These are phyloP conservation scores for Halichoeres trimaculatus DNA, from an alignment of 2,113 vertebrate species.

Conservation along the genomic window DNA sequence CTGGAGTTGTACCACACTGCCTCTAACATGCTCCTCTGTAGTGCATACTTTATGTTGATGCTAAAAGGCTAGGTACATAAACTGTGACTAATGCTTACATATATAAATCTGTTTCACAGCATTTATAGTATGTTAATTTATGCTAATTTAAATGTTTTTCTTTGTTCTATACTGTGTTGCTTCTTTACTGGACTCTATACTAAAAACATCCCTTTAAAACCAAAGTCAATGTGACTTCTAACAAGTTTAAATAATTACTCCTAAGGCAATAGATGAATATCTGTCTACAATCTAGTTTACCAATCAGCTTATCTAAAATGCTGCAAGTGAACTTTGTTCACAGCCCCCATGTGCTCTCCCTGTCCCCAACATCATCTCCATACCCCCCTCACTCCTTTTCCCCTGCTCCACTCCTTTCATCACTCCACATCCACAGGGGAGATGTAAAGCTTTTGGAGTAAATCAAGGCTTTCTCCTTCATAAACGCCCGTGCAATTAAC, in stretches of 20 bases:
- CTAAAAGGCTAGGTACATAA: slow-evolving; percentile 5
- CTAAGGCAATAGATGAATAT: slow-evolving; percentile 69
- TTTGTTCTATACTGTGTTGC: background rate
- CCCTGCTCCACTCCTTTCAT: slow-evolving; percentile 66
- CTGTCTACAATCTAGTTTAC: slow-evolving; percentile 66
- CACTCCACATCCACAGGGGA: slow-evolving; percentile 72
- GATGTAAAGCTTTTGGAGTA: slow-evolving; percentile 76
- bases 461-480: slow-evolving; percentile 76
- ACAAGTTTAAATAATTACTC: slow-evolving; percentile 60
- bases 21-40: no score
- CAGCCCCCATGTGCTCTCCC: slow-evolving; percentile 47
- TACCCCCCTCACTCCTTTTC: slow-evolving; percentile 24
- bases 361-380: slow-evolving; percentile 36
- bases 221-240: slow-evolving; percentile 55
- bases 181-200: slow-evolving; percentile 23
- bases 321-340: slow-evolving; percentile 68
- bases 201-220: slow-evolving; percentile 15
- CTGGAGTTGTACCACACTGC: no score
- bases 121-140: slow-evolving; percentile 23
- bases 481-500: slow-evolving; percentile 76
- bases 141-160: background rate
- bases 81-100: slow-evolving; percentile 5
- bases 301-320: slow-evolving; percentile 71
- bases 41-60: background rate
- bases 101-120: slow-evolving; percentile 16